phyloP scores from a whole-genome alignment of 2,888 invertebrate species.

The Ecliptopera silaceata region DNA sequence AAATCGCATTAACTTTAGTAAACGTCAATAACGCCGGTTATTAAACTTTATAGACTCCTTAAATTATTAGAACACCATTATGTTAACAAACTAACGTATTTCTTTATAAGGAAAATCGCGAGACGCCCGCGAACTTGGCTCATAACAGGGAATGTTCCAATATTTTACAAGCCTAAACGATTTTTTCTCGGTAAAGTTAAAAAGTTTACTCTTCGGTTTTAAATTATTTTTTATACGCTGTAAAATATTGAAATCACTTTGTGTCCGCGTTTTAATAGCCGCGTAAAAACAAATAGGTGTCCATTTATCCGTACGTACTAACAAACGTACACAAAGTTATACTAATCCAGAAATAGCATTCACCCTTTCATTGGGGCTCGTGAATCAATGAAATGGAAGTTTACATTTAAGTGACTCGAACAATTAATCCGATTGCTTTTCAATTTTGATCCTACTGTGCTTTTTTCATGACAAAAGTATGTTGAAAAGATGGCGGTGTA shows the following conservation, averaged over 20 bases:
- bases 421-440: slow-evolving; percentile 50
- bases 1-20: slow-evolving; percentile 67
- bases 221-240: slow-evolving; percentile 43
- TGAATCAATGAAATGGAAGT: slow-evolving; percentile 45
- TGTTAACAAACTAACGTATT: slow-evolving; percentile 71
- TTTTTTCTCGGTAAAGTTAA: slow-evolving; percentile 42
- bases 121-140: slow-evolving; percentile 51
- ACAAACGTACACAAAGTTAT: slow-evolving; percentile 21
- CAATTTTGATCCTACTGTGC: slow-evolving; percentile 41
- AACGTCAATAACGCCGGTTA: slow-evolving; percentile 65
- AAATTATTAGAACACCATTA: slow-evolving; percentile 74
- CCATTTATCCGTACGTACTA: slow-evolving; percentile 17
- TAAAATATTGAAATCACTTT: slow-evolving; percentile 37
- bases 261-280: slow-evolving; percentile 20
- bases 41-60: slow-evolving; percentile 72
- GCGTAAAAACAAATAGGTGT: slow-evolving; percentile 25
- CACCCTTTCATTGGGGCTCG: slow-evolving; percentile 27
- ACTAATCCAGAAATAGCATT: slow-evolving; percentile 33
- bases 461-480: slow-evolving; percentile 44
- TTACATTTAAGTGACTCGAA: slow-evolving; percentile 43
- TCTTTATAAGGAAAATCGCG: slow-evolving; percentile 62
- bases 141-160: slow-evolving; percentile 60
- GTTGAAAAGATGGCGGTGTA: slow-evolving; percentile 26
- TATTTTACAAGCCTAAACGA: slow-evolving; percentile 52
- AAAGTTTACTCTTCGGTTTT: slow-evolving; percentile 40